These are phyloP conservation scores for Linepithema humile DNA, from an alignment of 1,140 invertebrate species.

Conservation along the genomic window DNA sequence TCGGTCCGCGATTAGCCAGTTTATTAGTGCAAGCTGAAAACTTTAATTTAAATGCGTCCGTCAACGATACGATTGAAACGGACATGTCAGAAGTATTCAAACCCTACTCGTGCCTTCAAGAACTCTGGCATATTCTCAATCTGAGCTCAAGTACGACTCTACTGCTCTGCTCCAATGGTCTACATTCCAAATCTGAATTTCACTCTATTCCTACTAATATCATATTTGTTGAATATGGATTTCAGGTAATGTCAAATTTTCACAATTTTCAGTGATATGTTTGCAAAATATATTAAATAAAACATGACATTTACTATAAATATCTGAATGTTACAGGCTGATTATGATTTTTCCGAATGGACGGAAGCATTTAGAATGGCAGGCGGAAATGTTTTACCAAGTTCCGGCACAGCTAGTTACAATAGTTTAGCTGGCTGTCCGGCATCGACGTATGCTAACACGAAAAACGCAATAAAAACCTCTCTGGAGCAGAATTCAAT, in stretches of 20 bases:
- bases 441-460: conserved; percentile 80
- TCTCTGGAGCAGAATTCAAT: conserved; percentile 85
- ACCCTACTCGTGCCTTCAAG: conserved; percentile 82
- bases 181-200: conserved; percentile 81
- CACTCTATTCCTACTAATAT: conserved; percentile 86
- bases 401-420: conserved; percentile 88
- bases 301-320: neutral
- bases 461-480: conserved; percentile 86
- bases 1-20: conserved; percentile 87
- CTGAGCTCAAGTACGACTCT: conserved; percentile 85
- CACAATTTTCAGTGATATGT: neutral
- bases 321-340: conserved; percentile 84
- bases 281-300: neutral
- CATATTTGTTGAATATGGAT: conserved; percentile 88
- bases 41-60: conserved; percentile 78
- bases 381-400: conserved; percentile 86
- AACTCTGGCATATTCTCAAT: conserved; percentile 85
- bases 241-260: conserved; percentile 83
- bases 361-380: conserved; percentile 84
- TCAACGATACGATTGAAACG: conserved; percentile 83
- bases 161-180: conserved; percentile 86
- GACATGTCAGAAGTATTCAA: conserved; percentile 83
- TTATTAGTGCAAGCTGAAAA: conserved; percentile 84
- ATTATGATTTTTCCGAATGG: conserved; percentile 88
- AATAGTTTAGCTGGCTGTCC: conserved; percentile 88